Percentiles rank a stretch among this genome's conserved stretches.
Evolutionary conservation across 2,888 invertebrate genomes (phyloP).

Genomic region (Empis livida): DNA sequence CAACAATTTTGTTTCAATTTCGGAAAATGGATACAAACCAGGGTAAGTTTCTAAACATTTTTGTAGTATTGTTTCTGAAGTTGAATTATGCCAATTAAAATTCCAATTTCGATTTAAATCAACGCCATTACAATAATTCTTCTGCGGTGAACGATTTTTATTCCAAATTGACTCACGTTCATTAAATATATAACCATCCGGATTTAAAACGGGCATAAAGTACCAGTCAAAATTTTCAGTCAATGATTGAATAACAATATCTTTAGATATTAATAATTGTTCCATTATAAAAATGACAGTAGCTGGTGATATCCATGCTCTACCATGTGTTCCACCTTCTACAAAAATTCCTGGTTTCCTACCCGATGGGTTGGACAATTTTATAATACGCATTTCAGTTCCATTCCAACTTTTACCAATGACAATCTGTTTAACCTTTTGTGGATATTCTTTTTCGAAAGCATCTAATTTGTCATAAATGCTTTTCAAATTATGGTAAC

Average conservation of each 20-base stretch:
- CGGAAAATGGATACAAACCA: constrained; percentile 44
- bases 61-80: constrained; percentile 33
- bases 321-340: constrained; percentile 53
- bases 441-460: constrained; percentile 36
- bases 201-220: constrained; percentile 59
- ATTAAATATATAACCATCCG: constrained; percentile 61
- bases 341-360: constrained; percentile 38
- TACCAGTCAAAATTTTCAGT: constrained; percentile 55
- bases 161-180: constrained; percentile 53
- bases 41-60: constrained; percentile 37
- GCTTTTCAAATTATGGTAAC: constrained; percentile 28
- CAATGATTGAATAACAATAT: constrained; percentile 37
- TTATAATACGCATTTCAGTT: constrained; percentile 44
- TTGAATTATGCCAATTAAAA: constrained; percentile 45
- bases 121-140: constrained; percentile 38
- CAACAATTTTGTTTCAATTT: constrained; percentile 41
- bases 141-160: constrained; percentile 44
- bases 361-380: constrained; percentile 28
- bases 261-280: constrained; percentile 44
- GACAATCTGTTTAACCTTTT: constrained; percentile 38
- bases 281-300: constrained; percentile 48
- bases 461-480: constrained; percentile 44
- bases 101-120: constrained; percentile 55
- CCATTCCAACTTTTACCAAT: constrained; percentile 46
- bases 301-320: constrained; percentile 64